Conservation (phyloP, 1,140 invertebrate genomes). For the Cherax destructor region DNA sequence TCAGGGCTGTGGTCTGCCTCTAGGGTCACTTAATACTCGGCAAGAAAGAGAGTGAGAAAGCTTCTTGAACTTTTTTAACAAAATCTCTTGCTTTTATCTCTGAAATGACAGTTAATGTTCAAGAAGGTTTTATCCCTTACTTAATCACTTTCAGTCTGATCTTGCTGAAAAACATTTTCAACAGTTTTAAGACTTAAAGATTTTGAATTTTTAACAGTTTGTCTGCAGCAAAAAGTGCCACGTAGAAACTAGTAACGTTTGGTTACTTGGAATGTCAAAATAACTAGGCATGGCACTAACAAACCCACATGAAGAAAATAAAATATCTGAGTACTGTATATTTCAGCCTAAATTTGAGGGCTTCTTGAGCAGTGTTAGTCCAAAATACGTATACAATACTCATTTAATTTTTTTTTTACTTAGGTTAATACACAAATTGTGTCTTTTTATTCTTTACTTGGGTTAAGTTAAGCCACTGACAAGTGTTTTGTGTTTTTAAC, state of each 20-base stretch:
- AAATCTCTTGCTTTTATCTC: slow-evolving; percentile 4
- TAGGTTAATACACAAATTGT: not conserved
- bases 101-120: slow-evolving; percentile 15
- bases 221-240: slow-evolving; percentile 45
- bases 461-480: no score
- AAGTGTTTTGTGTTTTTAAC: no score
- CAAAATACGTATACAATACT: no score
- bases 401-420: no score
- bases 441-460: no score
- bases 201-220: slow-evolving; percentile 64
- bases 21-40: slow-evolving; percentile 58
- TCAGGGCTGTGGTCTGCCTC: slow-evolving; percentile 43
- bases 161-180: slow-evolving; percentile 61
- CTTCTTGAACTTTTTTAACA: slow-evolving; percentile 44
- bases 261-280: no score
- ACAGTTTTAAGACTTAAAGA: slow-evolving; percentile 59
- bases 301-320: no score
- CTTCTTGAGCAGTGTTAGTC: no score
- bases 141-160: slow-evolving; percentile 47
- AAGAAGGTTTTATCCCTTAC: slow-evolving; percentile 47
- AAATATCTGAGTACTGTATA: no score
- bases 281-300: no score
- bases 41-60: slow-evolving; percentile 53
- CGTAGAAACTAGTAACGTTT: not conserved
- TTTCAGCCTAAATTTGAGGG: no score